Percentiles rank a stretch among this genome's conserved stretches.
These are phyloP conservation scores for Coregonus ussuriensis DNA, from an alignment of 2,797 vertebrate species.

Conservation along the genomic window DNA sequence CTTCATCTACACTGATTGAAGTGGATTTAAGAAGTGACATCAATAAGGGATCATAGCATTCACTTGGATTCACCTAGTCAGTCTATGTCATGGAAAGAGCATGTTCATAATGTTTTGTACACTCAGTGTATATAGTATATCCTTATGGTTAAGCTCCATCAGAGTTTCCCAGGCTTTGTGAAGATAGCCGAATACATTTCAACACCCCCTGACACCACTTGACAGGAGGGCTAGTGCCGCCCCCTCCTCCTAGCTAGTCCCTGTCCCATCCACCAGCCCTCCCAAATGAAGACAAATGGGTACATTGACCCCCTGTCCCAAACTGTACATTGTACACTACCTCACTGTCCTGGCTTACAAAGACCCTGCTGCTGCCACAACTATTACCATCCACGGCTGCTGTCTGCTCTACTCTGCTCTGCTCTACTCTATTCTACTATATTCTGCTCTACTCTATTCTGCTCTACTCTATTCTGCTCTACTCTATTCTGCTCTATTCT, in stretches of 20 bases:
- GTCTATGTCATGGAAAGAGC: too few species aligned
- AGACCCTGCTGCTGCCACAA: slow-evolving; percentile 52
- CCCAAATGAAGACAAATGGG: slow-evolving; percentile 81
- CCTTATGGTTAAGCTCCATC: slow-evolving; percentile 71
- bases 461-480: neutral
- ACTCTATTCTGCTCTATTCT: slow-evolving; percentile 19
- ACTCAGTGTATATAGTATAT: slow-evolving; percentile 33
- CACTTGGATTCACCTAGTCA: too few species aligned
- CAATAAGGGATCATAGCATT: too few species aligned
- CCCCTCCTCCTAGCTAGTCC: slow-evolving; percentile 69
- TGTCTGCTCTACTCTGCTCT: slow-evolving; percentile 1
- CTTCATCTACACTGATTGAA: too few species aligned
- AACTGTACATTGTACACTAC: slow-evolving; percentile 64
- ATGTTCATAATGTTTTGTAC: too few species aligned
- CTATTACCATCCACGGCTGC: slow-evolving; percentile 49
- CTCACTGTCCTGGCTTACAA: slow-evolving; percentile 73
- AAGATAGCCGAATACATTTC: slow-evolving; percentile 76
- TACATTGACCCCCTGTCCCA: slow-evolving; percentile 72
- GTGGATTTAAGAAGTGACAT: too few species aligned
- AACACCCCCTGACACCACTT: slow-evolving; percentile 80
- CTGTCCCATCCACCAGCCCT: slow-evolving; percentile 67
- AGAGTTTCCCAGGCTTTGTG: slow-evolving; percentile 76
- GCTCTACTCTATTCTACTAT: neutral
- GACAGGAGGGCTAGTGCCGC: slow-evolving; percentile 77
- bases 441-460: neutral